These are phyloP conservation scores for Tenthredo livida DNA, from an alignment of 2,888 invertebrate genomes.

Conservation along the genomic window DNA sequence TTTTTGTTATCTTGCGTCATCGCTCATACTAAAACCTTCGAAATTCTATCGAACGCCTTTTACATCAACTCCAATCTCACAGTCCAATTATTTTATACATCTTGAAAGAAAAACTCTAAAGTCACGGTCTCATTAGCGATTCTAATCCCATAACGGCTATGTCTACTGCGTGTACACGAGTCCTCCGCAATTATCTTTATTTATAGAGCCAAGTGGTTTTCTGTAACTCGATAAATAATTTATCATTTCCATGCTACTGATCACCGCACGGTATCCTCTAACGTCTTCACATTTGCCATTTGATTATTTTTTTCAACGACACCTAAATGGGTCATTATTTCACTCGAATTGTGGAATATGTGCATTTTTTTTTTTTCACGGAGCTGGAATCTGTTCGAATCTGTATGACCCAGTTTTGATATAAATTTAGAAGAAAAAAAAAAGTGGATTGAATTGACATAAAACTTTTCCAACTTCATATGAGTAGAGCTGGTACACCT, in stretches of 20 bases:
- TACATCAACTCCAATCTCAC: conserved; percentile 17
- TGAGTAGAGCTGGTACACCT: background rate
- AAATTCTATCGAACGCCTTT: background rate
- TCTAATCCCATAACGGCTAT: conserved; percentile 9
- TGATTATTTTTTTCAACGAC: background rate
- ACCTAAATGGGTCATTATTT: background rate
- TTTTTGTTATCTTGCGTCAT: conserved; percentile 4
- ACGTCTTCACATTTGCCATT: background rate
- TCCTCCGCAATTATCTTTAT: conserved; percentile 14
- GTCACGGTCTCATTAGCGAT: conserved; percentile 36
- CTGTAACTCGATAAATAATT: conserved; percentile 8
- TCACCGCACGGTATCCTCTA: background rate
- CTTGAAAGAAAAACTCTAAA: background rate
- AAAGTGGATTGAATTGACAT: background rate
- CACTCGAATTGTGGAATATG: background rate
- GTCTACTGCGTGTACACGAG: background rate
- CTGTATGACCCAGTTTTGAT: background rate
- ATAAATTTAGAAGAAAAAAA: background rate
- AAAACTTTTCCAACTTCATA: conserved; percentile 11
- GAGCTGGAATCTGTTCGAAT: background rate
- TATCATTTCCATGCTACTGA: background rate
- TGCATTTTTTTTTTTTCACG: background rate
- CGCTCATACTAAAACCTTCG: background rate
- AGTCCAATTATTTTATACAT: conserved; percentile 23
- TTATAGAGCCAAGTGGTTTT: background rate